Base-by-base conservation (phyloP, 2,113 vertebrate genomes). In the Chitala chitala region DNA sequence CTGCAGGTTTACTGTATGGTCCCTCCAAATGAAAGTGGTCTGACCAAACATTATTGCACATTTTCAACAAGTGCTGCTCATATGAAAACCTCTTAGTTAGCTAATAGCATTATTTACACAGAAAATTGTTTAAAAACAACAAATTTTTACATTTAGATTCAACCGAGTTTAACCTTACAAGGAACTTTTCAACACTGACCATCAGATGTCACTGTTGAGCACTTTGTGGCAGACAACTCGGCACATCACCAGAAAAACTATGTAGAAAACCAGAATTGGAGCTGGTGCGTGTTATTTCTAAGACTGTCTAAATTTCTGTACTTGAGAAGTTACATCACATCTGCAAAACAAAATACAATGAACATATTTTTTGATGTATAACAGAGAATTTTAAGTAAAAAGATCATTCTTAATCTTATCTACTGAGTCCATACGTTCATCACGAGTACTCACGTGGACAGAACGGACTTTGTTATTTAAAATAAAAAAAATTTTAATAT, bases 121-220 rank as follows among this genome's bases (percentile, higher is more conserved):
- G 26, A 59, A 2, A 42, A 63, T 8, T n/a, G 36, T 5, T 15
- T n/a, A 20, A 9, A 40, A 26, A 22, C 63, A 44, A 61, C 26
- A n/a, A n/a, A n/a, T n/a, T n/a, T n/a, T n/a, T n/a, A 63, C 33
- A 26, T 13, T 33, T 26, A 40, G 64, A 46, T 9, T 22, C 40
- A 4, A 13, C 10, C 3, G 1, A 1, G 31, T 4, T 69, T 22
- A 42, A 13, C 75, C 79, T 29, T 24, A 46, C 17, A 6, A 9
- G 4, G 40, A 9, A 15, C 40, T 31, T 78, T 75, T 58, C 65
- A n/a, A 69, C 44, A 50, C 9, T 54, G 48, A 22, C 78, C 82
- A 79, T 76, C 40, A 54, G 8, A 48, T 69, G 79, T 53, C 75
- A 51, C 51, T 68, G 68, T 22, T 55, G 61, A 63, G 33, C 42